Conservation (phyloP, 1,140 invertebrate species). For the Apis dorsata region DNA sequence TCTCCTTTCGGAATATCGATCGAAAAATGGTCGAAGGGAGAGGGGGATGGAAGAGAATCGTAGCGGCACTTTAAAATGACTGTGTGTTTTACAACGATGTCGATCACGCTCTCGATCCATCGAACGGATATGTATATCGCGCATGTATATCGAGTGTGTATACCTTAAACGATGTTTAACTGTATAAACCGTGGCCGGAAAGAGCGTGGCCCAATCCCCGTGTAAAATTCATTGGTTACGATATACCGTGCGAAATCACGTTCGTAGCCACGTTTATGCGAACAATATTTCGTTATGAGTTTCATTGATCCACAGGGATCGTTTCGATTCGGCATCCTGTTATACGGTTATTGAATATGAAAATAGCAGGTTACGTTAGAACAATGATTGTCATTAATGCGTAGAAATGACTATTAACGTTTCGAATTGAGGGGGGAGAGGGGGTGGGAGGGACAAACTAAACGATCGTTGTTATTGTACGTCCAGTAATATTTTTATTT, state of each 20-base stretch:
- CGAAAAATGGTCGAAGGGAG: neutral
- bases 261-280: neutral
- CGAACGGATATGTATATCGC: neutral
- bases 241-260: slow-evolving; percentile 10
- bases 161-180: neutral
- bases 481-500: too few species aligned
- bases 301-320: neutral
- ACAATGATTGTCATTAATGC: neutral
- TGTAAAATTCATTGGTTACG: slow-evolving; percentile 5
- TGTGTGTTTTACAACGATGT: slow-evolving; percentile 4
- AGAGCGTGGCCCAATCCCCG: neutral
- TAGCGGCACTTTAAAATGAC: neutral
- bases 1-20: neutral
- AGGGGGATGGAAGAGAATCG: neutral
- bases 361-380: neutral
- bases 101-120: slow-evolving; percentile 1
- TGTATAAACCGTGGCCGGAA: neutral
- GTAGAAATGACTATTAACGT: neutral
- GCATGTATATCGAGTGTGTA: neutral
- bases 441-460: neutral
- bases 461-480: neutral
- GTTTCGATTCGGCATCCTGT: neutral
- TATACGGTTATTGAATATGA: neutral
- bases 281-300: slow-evolving; percentile 21
- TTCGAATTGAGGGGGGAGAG: neutral